phyloP scores from a whole-genome alignment of 1,140 invertebrate species.

The Drosophila subpulchrella region DNA sequence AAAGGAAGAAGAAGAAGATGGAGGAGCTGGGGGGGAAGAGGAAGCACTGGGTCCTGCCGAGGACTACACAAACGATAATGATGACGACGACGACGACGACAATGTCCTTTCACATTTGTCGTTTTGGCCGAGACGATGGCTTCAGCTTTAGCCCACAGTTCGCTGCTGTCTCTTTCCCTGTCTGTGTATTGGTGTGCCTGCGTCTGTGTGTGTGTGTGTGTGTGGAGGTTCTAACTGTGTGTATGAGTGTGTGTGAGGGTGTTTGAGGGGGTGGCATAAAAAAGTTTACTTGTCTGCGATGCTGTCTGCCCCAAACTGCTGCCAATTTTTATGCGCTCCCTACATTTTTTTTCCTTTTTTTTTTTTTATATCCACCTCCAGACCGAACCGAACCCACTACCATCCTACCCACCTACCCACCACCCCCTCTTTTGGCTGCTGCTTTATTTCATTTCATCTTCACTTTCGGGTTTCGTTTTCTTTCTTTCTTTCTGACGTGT shows the following conservation, averaged over 20 bases:
- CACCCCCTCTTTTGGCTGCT: constrained; percentile 40
- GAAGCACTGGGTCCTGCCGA: constrained; percentile 33
- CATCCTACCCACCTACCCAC: background rate
- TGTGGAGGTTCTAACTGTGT: constrained; percentile 27
- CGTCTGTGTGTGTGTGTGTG: constrained; percentile 6
- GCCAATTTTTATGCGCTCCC: constrained; percentile 82
- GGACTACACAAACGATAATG: constrained; percentile 50
- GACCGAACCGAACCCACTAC: background rate
- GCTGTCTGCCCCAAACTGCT: constrained; percentile 81
- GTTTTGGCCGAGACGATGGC: constrained; percentile 75
- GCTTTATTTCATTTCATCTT: constrained; percentile 83
- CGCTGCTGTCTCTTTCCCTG: constrained; percentile 23
- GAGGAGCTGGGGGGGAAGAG: background rate
- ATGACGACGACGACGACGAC: constrained; percentile 31
- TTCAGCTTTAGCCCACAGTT: constrained; percentile 37
- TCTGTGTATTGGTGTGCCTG: constrained; percentile 18
- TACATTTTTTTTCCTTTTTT: constrained; percentile 46
- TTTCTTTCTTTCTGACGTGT: constrained; percentile 68
- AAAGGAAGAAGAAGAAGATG: background rate
- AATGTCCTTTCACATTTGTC: constrained; percentile 83
- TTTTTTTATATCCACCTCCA: constrained; percentile 9
- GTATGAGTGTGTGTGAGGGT: constrained; percentile 13
- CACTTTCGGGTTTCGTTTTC: constrained; percentile 80
- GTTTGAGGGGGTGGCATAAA: constrained; percentile 12
- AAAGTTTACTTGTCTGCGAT: constrained; percentile 73